These are phyloP conservation scores for Jacana jacana DNA, from an alignment of 2,113 vertebrate genomes.

Conservation along the genomic window DNA sequence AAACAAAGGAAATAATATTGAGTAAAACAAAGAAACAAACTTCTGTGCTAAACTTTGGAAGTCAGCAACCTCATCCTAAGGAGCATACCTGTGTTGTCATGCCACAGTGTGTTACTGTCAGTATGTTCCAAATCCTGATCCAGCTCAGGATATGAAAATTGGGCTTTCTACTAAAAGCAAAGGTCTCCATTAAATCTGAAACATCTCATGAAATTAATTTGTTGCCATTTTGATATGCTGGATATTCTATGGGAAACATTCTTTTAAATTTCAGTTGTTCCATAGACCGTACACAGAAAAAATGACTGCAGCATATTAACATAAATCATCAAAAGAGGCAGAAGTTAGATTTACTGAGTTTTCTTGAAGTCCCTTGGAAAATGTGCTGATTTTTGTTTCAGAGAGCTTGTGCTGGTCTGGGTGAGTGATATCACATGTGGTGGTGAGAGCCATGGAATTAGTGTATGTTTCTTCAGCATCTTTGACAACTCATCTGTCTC, in stretches of 20 bases:
- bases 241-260: conserved; percentile 28
- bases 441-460: conserved; percentile 39
- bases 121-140: not conserved
- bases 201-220: conserved; percentile 33
- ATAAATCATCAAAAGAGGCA: conserved; percentile 20
- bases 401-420: not conserved
- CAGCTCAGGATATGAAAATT: not conserved
- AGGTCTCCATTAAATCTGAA: not conserved
- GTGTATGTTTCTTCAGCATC: not conserved
- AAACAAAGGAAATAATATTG: not conserved
- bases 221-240: not conserved
- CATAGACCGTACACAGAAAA: not conserved
- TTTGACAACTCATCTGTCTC: not conserved
- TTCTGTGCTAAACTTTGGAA: not conserved
- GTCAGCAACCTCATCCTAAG: not conserved
- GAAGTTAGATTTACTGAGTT: not conserved
- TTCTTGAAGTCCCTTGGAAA: conserved; percentile 36
- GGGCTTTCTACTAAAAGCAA: not conserved
- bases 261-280: not conserved
- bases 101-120: not conserved
- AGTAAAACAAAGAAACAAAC: not conserved
- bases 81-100: not conserved
- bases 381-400: not conserved
- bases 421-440: conserved; percentile 32
- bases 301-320: not conserved